Evolutionary conservation across 2,113 vertebrate genomes (phyloP).

Genomic region (Sylvilagus bachmani): DNA sequence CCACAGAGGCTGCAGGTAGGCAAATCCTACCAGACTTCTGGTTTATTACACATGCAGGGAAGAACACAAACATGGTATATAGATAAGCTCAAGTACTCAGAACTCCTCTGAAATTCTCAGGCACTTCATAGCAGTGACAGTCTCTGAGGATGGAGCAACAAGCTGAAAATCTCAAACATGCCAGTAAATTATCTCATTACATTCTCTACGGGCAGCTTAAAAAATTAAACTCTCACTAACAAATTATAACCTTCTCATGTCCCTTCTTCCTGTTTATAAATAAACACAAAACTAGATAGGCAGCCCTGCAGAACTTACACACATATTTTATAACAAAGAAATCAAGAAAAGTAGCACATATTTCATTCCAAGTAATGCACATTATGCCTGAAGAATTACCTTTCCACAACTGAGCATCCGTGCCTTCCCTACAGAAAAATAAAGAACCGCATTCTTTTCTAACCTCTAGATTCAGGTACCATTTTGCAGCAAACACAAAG

Average conservation of each 20-base stretch:
- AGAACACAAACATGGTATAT: not conserved
- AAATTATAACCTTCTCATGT: conserved; percentile 32
- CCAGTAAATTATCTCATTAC: conserved; percentile 56
- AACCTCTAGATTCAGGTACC: conserved; percentile 25
- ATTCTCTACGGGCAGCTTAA: conserved; percentile 40
- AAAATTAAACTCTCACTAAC: conserved; percentile 47
- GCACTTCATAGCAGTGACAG: not conserved
- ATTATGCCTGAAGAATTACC: not conserved
- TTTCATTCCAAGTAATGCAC: not conserved
- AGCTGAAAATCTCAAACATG: not conserved
- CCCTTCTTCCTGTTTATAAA: conserved; percentile 27
- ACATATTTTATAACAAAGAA: conserved; percentile 57
- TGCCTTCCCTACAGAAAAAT: not conserved
- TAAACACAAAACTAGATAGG: not conserved
- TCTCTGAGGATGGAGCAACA: not conserved
- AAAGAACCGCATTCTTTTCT: not conserved
- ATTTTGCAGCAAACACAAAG: conserved; percentile 62
- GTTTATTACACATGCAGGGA: not conserved
- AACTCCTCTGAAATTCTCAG: conserved; percentile 19
- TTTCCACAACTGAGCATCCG: conserved; percentile 11
- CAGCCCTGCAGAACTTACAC: not conserved
- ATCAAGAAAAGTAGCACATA: conserved; percentile 30
- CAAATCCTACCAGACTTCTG: conserved; percentile 11
- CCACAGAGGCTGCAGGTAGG: not conserved
- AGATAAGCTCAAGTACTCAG: not conserved